Base-by-base conservation (phyloP, 2,888 invertebrate genomes). In the Apamea anceps region DNA sequence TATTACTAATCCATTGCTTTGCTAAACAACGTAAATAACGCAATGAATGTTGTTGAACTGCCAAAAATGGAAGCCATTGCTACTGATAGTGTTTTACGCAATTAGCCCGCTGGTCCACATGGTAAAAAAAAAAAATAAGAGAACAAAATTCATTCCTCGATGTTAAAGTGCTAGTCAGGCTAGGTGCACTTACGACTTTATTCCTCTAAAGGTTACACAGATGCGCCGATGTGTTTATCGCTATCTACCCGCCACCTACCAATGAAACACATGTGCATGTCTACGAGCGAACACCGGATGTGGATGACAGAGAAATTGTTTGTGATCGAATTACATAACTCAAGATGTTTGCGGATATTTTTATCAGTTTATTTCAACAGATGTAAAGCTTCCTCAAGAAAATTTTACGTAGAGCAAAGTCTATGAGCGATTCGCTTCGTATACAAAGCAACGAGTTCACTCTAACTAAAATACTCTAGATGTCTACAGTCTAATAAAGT, bases 201-300 rank as follows among this genome's bases (percentile, higher is more conserved):
- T 77, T 25, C 48, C 63, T 18, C 62, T 18, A 54, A 45, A 72
- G 15, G 18, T n/a, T 18, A 18, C 25, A 77, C 79, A 76, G 48
- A 79, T 75, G 82, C 68, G 66, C n/a, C 32, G 68, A 71, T 68
- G 62, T 76, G 48, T 82, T 76, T 78, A 71, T 67, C 45, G 71
- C 51, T 68, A 76, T 79, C 79, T n/a, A 54, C 72, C 63, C 67
- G 74, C 83, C 65, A 75, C 65, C 66, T 77, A 71, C 54, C 75
- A 75, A 76, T 32, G 51, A 78, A 62, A 79, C 80, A 85, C 82
- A 87, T 84, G 81, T 81, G 85, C 62, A 45, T 74, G 48, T 85
- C 84, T 85, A 60, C 85, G 37, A 62, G 72, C 63, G 68, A 77
- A 70, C 68, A 67, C 77, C 80, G 86, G 86, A 85, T 80, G 84